phyloP scores from a whole-genome alignment of 2,888 invertebrate species.

The Lampropteryx suffumata region DNA sequence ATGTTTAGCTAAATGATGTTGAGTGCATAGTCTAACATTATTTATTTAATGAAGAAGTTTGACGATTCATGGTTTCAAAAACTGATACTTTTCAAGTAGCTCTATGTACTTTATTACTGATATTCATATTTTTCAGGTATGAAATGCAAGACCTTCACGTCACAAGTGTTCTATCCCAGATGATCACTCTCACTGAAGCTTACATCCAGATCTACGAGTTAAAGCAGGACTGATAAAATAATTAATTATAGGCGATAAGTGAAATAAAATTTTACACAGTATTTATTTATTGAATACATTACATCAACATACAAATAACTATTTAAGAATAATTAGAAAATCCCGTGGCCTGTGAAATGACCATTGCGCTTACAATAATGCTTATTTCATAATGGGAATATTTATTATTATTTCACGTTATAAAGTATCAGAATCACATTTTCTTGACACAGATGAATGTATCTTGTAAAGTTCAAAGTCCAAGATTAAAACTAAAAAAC shows the following conservation, averaged over 20 bases:
- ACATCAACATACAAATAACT: slow-evolving; percentile 55
- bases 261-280: slow-evolving; percentile 39
- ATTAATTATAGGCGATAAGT: slow-evolving; percentile 45
- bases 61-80: no score
- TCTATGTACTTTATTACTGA: no score
- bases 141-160: slow-evolving; percentile 99
- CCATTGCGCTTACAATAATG: slow-evolving; percentile 57
- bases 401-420: no score
- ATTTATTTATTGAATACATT: slow-evolving; percentile 68
- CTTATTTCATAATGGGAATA: slow-evolving; percentile 53
- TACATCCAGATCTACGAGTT: slow-evolving; percentile 95
- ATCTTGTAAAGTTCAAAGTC: slow-evolving; percentile 19
- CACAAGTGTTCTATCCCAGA: slow-evolving; percentile 98
- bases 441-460: slow-evolving; percentile 54
- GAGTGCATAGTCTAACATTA: no score
- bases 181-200: slow-evolving; percentile 99
- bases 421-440: slow-evolving; percentile 39
- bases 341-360: slow-evolving; percentile 54
- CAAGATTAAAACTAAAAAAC: slow-evolving; percentile 16
- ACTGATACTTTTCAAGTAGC: no score
- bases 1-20: no score
- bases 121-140: slow-evolving; percentile 74
- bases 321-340: slow-evolving; percentile 24
- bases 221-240: slow-evolving; percentile 64
- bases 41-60: no score